phyloP scores from a whole-genome alignment of 2,797 vertebrate species.

The Epinephelus malabaricus region DNA sequence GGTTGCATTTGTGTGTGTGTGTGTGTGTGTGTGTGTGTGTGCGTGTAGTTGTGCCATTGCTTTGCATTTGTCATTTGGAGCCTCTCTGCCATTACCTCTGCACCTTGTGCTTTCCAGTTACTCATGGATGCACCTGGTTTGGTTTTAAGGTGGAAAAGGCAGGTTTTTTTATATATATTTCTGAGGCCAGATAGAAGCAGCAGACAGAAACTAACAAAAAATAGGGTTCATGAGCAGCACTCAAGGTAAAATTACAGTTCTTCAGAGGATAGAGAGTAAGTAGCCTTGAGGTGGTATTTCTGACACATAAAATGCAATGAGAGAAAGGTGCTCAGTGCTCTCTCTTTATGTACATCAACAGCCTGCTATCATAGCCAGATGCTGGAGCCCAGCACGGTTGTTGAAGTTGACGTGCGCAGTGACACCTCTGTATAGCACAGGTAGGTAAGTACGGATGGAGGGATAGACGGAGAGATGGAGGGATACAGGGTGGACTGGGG shows the following conservation, averaged over 20 bases:
- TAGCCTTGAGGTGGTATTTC: slow-evolving; percentile 26
- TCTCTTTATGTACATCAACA: slow-evolving; percentile 32
- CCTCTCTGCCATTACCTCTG: not conserved
- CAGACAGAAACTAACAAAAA: slow-evolving; percentile 15
- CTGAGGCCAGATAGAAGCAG: not conserved
- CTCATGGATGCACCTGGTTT: not conserved
- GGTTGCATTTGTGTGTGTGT: not conserved
- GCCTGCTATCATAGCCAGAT: not conserved
- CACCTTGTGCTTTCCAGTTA: slow-evolving; percentile 1
- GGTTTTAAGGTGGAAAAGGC: not conserved
- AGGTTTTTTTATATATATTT: not conserved
- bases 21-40: slow-evolving; percentile 4
- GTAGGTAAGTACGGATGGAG: slow-evolving; percentile 11
- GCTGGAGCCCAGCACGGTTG: not conserved
- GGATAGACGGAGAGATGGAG: slow-evolving; percentile 30
- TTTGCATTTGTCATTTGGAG: slow-evolving; percentile 1
- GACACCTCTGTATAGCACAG: slow-evolving; percentile 15
- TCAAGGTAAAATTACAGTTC: slow-evolving; percentile 43
- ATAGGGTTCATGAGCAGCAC: not conserved
- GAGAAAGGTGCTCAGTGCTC: slow-evolving; percentile 12
- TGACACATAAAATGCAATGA: slow-evolving; percentile 46
- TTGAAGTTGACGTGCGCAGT: slow-evolving; percentile 1
- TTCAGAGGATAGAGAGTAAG: slow-evolving; percentile 23
- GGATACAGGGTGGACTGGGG: slow-evolving; percentile 27
- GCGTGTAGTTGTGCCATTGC: not conserved